Evolutionary conservation across 2,797 vertebrate genomes (phyloP).

Genomic region (Ptychadena robeensis): DNA sequence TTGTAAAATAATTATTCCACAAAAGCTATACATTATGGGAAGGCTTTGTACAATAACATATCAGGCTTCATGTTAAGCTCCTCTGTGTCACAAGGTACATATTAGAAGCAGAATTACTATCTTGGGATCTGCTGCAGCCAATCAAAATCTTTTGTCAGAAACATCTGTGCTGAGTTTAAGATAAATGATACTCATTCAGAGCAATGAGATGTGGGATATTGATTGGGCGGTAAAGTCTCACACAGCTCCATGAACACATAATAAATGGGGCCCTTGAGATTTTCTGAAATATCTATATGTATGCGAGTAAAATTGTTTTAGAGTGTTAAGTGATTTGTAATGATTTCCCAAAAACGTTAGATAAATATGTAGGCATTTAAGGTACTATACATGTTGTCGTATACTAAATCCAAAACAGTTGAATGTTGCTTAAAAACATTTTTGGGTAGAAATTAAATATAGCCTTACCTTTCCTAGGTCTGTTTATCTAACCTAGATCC

Average conservation of each 20-base stretch:
- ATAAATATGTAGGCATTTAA: neutral
- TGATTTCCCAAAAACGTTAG: conserved; percentile 4
- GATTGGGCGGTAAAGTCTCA: conserved; percentile 29
- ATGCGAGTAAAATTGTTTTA: conserved; percentile 1
- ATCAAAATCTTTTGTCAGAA: conserved; percentile 34
- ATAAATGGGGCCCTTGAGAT: conserved; percentile 33
- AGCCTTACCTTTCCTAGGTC: too few species aligned
- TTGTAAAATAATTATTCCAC: conserved; percentile 23
- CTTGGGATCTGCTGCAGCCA: conserved; percentile 20
- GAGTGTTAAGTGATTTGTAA: conserved; percentile 31
- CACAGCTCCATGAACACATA: conserved; percentile 28
- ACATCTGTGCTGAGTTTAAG: conserved; percentile 49
- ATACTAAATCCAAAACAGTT: neutral
- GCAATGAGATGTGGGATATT: conserved; percentile 34
- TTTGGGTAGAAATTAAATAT: too few species aligned
- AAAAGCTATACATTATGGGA: neutral
- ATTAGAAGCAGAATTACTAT: conserved; percentile 22
- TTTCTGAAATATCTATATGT: conserved; percentile 13
- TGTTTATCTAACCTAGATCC: too few species aligned
- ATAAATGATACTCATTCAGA: conserved; percentile 33
- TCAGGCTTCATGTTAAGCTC: conserved; percentile 12
- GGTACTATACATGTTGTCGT: neutral
- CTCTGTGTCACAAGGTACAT: conserved; percentile 12
- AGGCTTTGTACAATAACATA: conserved; percentile 2
- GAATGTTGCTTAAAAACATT: neutral